A percentile compares a stretch with the other conserved stretches of the same genome.
Evolutionary conservation across 2,888 invertebrate genomes (phyloP).

Genomic region (Zhuqinia jingwanae): DNA sequence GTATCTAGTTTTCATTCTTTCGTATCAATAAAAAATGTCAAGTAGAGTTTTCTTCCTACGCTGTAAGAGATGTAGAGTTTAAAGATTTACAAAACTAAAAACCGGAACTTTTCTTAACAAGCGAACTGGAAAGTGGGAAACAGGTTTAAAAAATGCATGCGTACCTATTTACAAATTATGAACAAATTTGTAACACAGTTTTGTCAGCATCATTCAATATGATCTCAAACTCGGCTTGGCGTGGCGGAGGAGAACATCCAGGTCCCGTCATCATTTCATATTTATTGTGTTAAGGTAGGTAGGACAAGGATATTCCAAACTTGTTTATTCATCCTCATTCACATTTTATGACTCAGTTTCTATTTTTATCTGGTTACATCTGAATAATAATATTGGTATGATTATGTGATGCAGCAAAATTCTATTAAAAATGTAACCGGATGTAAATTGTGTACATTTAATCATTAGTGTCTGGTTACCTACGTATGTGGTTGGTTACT

Average conservation of each 20-base stretch:
- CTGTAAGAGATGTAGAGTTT: not conserved
- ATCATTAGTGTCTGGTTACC: not conserved
- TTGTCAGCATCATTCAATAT: no score
- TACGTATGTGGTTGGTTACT: not conserved
- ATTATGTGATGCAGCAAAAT: constrained; percentile 4
- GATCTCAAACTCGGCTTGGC: no score
- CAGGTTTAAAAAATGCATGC: no score
- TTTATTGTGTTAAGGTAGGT: no score
- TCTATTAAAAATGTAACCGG: no score
- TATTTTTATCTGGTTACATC: constrained; percentile 3
- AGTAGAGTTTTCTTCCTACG: not conserved
- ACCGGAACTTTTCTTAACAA: not conserved
- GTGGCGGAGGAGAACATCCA: no score
- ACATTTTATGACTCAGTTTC: not conserved
- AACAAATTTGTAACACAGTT: no score
- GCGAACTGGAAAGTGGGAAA: not conserved
- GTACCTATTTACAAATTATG: no score
- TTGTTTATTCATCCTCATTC: not conserved
- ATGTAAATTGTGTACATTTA: not conserved
- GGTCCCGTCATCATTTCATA: no score
- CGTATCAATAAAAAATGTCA: no score
- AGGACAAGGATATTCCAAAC: constrained; percentile 13
- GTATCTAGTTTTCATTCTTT: no score
- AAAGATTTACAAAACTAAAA: not conserved
- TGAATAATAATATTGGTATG: not conserved